Conservation (phyloP, 1,140 invertebrate genomes). For the Drosophila varians region DNA sequence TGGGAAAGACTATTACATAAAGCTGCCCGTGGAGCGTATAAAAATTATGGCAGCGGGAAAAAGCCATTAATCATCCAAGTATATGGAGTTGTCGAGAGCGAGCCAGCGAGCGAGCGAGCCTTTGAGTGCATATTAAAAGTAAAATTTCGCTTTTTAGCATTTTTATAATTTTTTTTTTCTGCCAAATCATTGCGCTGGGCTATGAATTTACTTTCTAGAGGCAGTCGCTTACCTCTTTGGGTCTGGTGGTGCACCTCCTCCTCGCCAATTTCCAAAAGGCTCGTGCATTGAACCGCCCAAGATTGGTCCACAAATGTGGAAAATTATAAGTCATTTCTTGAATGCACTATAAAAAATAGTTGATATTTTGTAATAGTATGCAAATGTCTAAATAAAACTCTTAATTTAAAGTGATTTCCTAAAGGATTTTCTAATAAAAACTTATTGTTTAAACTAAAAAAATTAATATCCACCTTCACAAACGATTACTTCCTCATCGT, state of each 20-base stretch:
- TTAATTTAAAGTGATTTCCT: neutral
- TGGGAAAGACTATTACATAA: conserved; percentile 40
- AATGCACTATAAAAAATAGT: neutral
- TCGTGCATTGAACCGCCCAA: conserved; percentile 64
- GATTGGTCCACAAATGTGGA: conserved; percentile 6
- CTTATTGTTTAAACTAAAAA: no score
- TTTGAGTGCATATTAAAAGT: conserved; percentile 41
- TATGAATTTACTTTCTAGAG: conserved; percentile 56
- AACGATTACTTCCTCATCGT: conserved; percentile 61
- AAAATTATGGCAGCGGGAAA: conserved; percentile 31
- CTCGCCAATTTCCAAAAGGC: neutral
- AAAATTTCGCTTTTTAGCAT: conserved; percentile 14
- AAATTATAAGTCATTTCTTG: neutral
- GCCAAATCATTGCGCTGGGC: conserved; percentile 50
- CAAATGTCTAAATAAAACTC: no score
- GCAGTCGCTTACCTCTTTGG: conserved; percentile 30
- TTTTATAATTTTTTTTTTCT: no score
- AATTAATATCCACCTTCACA: conserved; percentile 12
- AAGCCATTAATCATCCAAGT: conserved; percentile 59
- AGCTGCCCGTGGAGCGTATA: conserved; percentile 26
- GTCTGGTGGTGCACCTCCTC: no score
- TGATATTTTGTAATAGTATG: no score
- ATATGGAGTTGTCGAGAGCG: conserved; percentile 30
- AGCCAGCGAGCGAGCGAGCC: conserved; percentile 3
- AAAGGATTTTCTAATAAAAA: neutral